Percentiles rank a stretch among this genome's conserved stretches.
These are phyloP conservation scores for Platyrinchus mystaceus DNA, from an alignment of 2,797 vertebrate species.

Conservation along the genomic window DNA sequence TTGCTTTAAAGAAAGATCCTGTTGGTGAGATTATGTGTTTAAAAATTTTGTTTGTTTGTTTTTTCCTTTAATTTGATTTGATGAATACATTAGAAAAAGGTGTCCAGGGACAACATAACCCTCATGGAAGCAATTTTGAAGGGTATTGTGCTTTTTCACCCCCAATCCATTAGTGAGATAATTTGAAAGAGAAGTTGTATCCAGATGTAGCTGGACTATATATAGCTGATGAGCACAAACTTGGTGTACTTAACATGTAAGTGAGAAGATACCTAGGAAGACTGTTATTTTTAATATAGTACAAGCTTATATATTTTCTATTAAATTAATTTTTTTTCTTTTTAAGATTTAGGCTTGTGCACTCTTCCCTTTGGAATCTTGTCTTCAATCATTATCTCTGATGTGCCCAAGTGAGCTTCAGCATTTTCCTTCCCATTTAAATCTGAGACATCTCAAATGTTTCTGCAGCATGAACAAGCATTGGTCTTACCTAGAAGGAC, in stretches of 20 bases:
- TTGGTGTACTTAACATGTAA: background rate
- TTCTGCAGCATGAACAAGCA: background rate
- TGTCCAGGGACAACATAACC: background rate
- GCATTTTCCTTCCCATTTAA: background rate
- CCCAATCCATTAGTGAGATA: background rate
- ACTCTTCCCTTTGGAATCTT: background rate
- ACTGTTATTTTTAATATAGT: background rate
- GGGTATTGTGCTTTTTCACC: background rate
- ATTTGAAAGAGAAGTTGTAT: background rate
- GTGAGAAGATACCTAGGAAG: background rate
- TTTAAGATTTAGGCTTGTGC: background rate
- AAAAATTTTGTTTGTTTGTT: background rate
- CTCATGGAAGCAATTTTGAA: background rate
- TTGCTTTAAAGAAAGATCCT: background rate
- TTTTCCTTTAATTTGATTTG: background rate
- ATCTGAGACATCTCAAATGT: background rate
- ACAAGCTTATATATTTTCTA: background rate
- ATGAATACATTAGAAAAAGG: background rate
- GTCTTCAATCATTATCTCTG: background rate
- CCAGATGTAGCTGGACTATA: background rate
- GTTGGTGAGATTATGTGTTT: background rate
- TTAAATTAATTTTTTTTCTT: background rate
- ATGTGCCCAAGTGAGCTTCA: background rate
- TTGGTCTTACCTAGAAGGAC: background rate
- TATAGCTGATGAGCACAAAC: background rate